Percentiles rank a stretch among this genome's conserved stretches.
Evolutionary conservation across 2,888 invertebrate genomes (phyloP).

Genomic region (Orthosia gothica): DNA sequence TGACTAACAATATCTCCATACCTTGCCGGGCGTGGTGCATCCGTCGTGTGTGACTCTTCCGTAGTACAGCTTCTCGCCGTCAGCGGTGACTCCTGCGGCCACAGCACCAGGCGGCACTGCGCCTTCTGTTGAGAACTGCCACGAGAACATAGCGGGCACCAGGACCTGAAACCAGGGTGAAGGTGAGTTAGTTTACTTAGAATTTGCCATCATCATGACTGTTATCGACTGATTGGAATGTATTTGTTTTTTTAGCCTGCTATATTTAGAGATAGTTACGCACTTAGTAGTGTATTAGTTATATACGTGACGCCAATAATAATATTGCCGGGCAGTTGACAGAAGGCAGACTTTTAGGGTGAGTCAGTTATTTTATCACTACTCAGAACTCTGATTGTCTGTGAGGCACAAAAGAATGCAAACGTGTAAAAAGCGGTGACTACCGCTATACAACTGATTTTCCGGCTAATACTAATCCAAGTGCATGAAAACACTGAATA

Average conservation of each 20-base stretch:
- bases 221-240: not conserved
- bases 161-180: slow-evolving; percentile 86
- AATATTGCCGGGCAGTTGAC: not conserved
- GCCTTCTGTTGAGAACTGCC: slow-evolving; percentile 92
- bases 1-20: slow-evolving; percentile 70
- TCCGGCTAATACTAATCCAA: slow-evolving; percentile 2
- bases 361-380: not conserved
- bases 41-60: slow-evolving; percentile 93
- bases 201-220: not conserved
- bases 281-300: not conserved
- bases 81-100: slow-evolving; percentile 92
- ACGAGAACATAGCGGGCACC: slow-evolving; percentile 92
- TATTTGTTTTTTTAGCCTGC: not conserved
- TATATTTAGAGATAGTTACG: not conserved
- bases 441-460: not conserved
- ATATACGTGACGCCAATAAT: not conserved
- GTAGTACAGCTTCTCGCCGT: slow-evolving; percentile 93
- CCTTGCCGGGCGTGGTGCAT: slow-evolving; percentile 94
- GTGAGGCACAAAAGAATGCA: not conserved
- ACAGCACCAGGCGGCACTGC: slow-evolving; percentile 93
- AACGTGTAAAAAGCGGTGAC: slow-evolving; percentile 5
- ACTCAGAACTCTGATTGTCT: not conserved
- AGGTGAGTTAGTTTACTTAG: not conserved
- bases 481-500: slow-evolving; percentile 8
- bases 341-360: not conserved